A percentile compares a stretch with the other conserved stretches of the same genome.
Evolutionary conservation across 2,797 vertebrate genomes (phyloP).

Genomic region (Smutsia gigantea): DNA sequence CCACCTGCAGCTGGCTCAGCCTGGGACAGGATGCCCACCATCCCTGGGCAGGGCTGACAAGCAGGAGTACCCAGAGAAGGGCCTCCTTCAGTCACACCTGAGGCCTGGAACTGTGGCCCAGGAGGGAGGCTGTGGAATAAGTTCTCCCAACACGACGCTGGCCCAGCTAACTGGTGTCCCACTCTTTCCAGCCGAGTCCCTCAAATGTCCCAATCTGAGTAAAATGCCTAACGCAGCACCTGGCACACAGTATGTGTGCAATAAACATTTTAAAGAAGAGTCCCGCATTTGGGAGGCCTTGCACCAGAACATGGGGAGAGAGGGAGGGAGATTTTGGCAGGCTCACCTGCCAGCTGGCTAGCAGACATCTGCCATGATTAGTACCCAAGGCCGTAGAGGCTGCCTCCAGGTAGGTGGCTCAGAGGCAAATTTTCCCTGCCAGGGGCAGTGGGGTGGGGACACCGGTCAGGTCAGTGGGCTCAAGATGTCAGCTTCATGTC

Average conservation of each 20-base stretch:
- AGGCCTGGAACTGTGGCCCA: background rate
- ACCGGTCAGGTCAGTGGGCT: background rate
- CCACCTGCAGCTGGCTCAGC: slow-evolving; percentile 79
- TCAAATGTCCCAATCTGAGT: background rate
- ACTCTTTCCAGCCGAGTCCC: background rate
- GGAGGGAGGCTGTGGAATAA: background rate
- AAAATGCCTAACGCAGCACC: background rate
- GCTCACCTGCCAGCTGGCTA: too few species aligned
- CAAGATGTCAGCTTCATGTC: background rate
- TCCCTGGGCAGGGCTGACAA: background rate
- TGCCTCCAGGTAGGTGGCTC: background rate
- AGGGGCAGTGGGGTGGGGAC: too few species aligned
- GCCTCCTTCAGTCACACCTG: background rate
- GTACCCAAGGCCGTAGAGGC: background rate
- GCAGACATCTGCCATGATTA: background rate
- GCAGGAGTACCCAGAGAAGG: background rate
- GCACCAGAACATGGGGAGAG: background rate
- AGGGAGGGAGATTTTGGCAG: background rate
- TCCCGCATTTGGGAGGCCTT: background rate
- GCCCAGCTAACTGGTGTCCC: background rate
- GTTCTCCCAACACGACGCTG: background rate
- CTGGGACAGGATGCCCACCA: background rate
- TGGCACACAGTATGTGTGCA: background rate
- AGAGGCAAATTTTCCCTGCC: background rate
- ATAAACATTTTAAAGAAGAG: background rate